phyloP scores from a whole-genome alignment of 2,888 invertebrate genomes.

The Panzeria rudis region DNA sequence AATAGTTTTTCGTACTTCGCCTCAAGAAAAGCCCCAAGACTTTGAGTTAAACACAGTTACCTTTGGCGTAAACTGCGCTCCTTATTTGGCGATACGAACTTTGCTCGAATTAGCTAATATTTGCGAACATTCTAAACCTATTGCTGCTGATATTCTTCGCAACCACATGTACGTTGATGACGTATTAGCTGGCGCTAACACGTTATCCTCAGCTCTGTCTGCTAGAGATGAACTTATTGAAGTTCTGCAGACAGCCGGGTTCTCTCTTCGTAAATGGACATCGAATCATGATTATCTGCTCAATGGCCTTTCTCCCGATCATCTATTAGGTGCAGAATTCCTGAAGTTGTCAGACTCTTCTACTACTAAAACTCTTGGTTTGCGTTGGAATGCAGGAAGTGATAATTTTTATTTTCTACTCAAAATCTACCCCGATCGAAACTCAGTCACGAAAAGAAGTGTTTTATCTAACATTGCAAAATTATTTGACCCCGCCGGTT shows the following conservation, averaged over 20 bases:
- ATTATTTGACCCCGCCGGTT: not conserved
- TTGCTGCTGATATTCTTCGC: constrained; percentile 31
- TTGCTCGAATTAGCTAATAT: constrained; percentile 51
- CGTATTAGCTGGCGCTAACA: not conserved
- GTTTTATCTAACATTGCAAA: constrained; percentile 11
- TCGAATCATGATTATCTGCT: constrained; percentile 10
- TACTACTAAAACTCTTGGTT: constrained; percentile 26
- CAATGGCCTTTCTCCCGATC: not conserved
- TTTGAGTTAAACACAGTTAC: constrained; percentile 49
- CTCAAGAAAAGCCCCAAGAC: constrained; percentile 22
- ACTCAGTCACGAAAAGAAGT: not conserved
- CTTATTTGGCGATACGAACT: constrained; percentile 58
- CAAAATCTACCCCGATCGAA: not conserved
- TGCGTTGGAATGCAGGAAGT: constrained; percentile 25
- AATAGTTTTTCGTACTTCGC: constrained; percentile 56
- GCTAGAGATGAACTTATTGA: constrained; percentile 17
- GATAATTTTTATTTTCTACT: constrained; percentile 31
- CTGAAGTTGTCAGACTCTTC: constrained; percentile 17
- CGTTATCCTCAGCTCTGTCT: not conserved
- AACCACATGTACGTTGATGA: constrained; percentile 38
- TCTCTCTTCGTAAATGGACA: constrained; percentile 39
- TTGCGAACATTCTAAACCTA: constrained; percentile 21
- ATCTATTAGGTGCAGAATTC: constrained; percentile 27
- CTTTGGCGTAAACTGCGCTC: too few species aligned
- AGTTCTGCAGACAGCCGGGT: constrained; percentile 23